phyloP scores from a whole-genome alignment of 92 coral and sea anemone genomes.

The Bergia puertoricense region DNA sequence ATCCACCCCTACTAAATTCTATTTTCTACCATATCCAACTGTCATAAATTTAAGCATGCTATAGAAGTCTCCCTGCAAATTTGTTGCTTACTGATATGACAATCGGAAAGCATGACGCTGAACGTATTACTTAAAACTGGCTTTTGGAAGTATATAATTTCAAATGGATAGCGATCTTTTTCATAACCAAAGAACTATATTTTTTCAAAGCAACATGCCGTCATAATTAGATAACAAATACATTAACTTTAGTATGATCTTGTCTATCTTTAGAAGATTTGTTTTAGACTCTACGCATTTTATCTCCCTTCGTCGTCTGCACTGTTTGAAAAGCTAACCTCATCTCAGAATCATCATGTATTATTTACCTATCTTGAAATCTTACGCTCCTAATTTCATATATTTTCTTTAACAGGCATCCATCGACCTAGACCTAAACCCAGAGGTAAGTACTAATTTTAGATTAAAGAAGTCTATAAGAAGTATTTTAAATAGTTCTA shows the following conservation, averaged over 20 bases:
- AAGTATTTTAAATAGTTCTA: neutral
- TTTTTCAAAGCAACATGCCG: neutral
- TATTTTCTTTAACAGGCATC: conserved; percentile 10
- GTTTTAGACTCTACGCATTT: neutral
- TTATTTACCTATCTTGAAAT: too few relatives aligned
- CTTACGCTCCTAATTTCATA: neutral
- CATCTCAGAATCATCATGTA: neutral
- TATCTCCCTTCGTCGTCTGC: neutral
- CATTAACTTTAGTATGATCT: too few relatives aligned
- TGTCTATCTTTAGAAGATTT: neutral
- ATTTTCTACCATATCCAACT: too few relatives aligned
- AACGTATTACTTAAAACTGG: too few relatives aligned
- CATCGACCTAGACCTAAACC: conserved; percentile 26
- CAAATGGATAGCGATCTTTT: too few relatives aligned
- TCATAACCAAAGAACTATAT: too few relatives aligned
- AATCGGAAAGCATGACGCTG: neutral
- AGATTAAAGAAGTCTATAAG: neutral
- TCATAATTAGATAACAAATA: neutral
- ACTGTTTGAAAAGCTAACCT: neutral
- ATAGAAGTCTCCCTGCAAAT: neutral
- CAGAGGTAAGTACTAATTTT: conserved; percentile 2
- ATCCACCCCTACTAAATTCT: neutral
- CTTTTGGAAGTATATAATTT: too few relatives aligned
- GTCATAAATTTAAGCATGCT: neutral
- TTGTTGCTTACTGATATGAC: neutral